Evolutionary conservation across 2,888 invertebrate genomes (phyloP).

Genomic region (Geotrupes spiniger): DNA sequence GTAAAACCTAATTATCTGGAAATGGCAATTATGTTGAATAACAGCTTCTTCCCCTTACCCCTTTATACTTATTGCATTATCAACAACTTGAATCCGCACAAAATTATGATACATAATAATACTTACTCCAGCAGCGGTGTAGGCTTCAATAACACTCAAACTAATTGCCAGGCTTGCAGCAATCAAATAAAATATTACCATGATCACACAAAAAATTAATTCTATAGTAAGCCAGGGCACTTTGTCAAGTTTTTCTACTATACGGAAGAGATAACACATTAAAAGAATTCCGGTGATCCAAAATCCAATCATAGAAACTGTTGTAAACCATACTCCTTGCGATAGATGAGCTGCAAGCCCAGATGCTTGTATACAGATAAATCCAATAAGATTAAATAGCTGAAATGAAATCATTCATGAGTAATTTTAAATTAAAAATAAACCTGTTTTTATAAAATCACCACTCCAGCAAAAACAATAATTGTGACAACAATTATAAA

Average conservation of each 20-base stretch:
- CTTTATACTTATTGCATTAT: too few species aligned
- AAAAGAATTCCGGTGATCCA: slow-evolving; percentile 81
- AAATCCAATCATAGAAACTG: slow-evolving; percentile 79
- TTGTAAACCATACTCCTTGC: slow-evolving; percentile 71
- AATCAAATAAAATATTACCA: slow-evolving; percentile 73
- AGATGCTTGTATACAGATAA: slow-evolving; percentile 71
- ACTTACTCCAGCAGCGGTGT: slow-evolving; percentile 73
- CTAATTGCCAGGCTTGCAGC: slow-evolving; percentile 70
- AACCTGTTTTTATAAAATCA: too few species aligned
- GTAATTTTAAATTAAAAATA: too few species aligned
- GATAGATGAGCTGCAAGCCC: slow-evolving; percentile 45
- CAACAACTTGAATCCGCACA: neutral
- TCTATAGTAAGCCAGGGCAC: slow-evolving; percentile 87
- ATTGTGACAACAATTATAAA: slow-evolving; percentile 2
- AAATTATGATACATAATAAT: slow-evolving; percentile 36
- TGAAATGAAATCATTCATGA: slow-evolving; percentile 52
- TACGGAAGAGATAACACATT: slow-evolving; percentile 78
- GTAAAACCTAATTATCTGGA: too few species aligned
- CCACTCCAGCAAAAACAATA: too few species aligned
- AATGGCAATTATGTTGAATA: too few species aligned
- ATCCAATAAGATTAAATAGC: slow-evolving; percentile 70
- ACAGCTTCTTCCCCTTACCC: too few species aligned
- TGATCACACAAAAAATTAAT: slow-evolving; percentile 69
- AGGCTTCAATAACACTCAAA: slow-evolving; percentile 57
- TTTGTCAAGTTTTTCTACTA: slow-evolving; percentile 79